These are phyloP conservation scores for Artibeus lituratus DNA, from an alignment of 2,797 vertebrate species.

Conservation along the genomic window DNA sequence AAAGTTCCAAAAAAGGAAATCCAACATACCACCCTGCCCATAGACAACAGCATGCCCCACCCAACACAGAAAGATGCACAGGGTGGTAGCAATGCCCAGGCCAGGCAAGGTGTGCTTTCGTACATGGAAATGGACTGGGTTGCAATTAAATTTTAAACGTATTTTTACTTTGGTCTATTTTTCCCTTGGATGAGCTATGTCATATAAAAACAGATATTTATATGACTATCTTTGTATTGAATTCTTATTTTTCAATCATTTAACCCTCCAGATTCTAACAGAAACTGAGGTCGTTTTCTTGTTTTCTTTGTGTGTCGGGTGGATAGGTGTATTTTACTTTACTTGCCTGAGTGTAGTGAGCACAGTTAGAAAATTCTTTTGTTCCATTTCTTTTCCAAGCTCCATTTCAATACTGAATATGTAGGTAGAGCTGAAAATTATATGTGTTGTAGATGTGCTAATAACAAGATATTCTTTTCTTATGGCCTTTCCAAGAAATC, in stretches of 20 bases:
- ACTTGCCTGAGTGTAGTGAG: constrained; percentile 49
- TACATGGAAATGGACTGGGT: background rate
- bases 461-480: constrained; percentile 58
- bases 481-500: constrained; percentile 19
- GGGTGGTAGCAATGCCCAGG: constrained; percentile 20
- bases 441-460: constrained; percentile 62
- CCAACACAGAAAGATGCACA: background rate
- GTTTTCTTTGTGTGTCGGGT: background rate
- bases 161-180: background rate
- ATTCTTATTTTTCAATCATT: constrained; percentile 9
- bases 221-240: background rate
- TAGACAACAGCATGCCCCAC: background rate
- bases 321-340: background rate
- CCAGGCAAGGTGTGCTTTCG: constrained; percentile 40
- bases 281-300: constrained; percentile 40
- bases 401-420: constrained; percentile 57
- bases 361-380: constrained; percentile 63
- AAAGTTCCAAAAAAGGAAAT: constrained; percentile 71
- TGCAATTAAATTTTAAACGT: constrained; percentile 3
- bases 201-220: background rate
- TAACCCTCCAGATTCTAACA: background rate
- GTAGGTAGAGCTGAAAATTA: constrained; percentile 65
- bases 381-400: constrained; percentile 33
- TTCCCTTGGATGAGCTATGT: background rate
- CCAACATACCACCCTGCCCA: background rate